Conservation (phyloP, 2,888 invertebrate species). For the Pyrocoelia pectoralis region DNA sequence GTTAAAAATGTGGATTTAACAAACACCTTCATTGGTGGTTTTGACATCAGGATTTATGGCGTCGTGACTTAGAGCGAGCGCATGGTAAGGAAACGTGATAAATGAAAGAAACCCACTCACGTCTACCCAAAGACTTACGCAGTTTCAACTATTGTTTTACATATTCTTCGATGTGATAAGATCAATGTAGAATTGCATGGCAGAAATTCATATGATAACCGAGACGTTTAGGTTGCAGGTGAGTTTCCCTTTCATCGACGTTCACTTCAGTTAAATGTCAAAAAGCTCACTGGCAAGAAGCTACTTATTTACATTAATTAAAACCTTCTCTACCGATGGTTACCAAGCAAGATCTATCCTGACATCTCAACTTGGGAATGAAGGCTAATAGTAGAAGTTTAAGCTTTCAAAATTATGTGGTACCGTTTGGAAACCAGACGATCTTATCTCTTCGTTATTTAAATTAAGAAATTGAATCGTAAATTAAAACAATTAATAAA, state of each 20-base stretch:
- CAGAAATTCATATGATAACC: no score
- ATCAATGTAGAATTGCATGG: not conserved
- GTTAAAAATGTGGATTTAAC: not conserved
- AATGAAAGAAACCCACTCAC: not conserved
- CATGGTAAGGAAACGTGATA: not conserved
- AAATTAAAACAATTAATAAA: not conserved
- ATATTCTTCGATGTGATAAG: not conserved
- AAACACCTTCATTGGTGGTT: not conserved
- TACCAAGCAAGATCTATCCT: no score
- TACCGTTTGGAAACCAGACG: not conserved
- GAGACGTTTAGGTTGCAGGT: no score
- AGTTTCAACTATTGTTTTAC: not conserved
- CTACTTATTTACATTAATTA: no score
- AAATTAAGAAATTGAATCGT: not conserved
- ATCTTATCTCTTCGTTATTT: not conserved
- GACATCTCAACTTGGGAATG: no score
- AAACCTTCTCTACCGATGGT: no score
- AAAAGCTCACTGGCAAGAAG: no score
- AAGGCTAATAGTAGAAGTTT: not conserved
- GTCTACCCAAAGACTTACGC: not conserved
- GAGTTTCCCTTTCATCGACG: no score
- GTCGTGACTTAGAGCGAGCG: not conserved
- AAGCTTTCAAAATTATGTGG: not conserved
- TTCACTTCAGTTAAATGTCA: no score
- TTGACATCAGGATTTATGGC: conserved; percentile 1